Evolutionary conservation across 92 coral and sea anemone genomes (phyloP).

Genomic region (Bergia puertoricense): DNA sequence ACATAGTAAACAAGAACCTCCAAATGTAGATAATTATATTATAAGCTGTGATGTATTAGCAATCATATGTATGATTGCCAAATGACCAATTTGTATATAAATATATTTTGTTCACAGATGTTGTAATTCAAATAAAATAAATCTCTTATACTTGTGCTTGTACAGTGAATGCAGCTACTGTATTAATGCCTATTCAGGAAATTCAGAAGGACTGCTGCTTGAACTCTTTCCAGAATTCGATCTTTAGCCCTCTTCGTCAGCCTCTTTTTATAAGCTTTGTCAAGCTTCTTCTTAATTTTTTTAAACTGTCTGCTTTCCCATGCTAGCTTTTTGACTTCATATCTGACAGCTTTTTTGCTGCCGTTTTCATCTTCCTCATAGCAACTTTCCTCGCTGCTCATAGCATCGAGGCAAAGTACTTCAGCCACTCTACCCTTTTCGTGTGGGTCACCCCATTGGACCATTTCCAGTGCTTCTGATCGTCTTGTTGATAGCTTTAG

Average conservation of each 20-base stretch:
- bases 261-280: conserved; percentile 46
- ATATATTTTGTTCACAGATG: neutral
- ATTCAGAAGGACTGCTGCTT: conserved; percentile 35
- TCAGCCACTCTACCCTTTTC: conserved; percentile 60
- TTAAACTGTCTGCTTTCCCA: conserved; percentile 51
- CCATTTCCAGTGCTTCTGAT: conserved; percentile 45
- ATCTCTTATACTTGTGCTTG: neutral
- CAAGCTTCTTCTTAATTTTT: conserved; percentile 46
- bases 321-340: conserved; percentile 29
- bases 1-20: neutral
- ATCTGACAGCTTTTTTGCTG: conserved; percentile 30
- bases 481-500: conserved; percentile 47
- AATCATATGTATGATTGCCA: neutral
- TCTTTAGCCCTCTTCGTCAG: conserved; percentile 54
- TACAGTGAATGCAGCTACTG: conserved; percentile 15
- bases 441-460: conserved; percentile 44
- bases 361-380: conserved; percentile 52
- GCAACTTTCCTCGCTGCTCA: conserved; percentile 56
- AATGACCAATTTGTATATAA: neutral
- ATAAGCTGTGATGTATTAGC: neutral
- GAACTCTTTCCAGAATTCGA: conserved; percentile 37
- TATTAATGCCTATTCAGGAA: conserved; percentile 55
- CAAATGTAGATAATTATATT: neutral
- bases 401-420: conserved; percentile 47
- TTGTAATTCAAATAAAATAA: neutral